Conservation (phyloP, 2,113 vertebrate genomes). For the Gallinago undulata region DNA sequence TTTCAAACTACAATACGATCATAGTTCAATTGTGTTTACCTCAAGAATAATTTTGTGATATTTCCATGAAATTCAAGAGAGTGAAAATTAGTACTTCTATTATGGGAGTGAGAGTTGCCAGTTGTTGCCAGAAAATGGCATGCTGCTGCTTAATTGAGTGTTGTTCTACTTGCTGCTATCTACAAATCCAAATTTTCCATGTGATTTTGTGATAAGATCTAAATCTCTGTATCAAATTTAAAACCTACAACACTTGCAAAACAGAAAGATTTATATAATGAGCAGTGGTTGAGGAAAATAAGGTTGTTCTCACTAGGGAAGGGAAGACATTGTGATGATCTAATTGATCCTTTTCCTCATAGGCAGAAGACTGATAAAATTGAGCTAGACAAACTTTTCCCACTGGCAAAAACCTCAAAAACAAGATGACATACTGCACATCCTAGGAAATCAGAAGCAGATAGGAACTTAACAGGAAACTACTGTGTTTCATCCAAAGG, state of each 20-base stretch:
- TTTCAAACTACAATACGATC: neutral
- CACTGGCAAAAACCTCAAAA: constrained; percentile 44
- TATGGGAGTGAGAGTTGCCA: neutral
- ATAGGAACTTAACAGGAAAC: constrained; percentile 48
- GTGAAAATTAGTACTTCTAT: neutral
- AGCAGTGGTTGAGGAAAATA: constrained; percentile 31
- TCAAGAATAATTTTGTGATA: neutral
- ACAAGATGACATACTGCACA: constrained; percentile 57
- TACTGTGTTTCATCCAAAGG: constrained; percentile 53
- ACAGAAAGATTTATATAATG: constrained; percentile 29
- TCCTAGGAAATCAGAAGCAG: constrained; percentile 65
- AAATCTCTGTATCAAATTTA: constrained; percentile 40
- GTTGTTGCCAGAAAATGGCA: neutral
- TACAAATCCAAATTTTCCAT: neutral
- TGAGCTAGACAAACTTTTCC: constrained; percentile 54
- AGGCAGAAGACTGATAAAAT: constrained; percentile 33
- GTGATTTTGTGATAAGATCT: neutral
- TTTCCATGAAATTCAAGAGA: constrained; percentile 37
- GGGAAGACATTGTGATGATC: neutral
- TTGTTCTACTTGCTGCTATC: constrained; percentile 9
- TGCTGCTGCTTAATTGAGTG: constrained; percentile 16
- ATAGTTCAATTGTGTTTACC: neutral
- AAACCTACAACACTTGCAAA: constrained; percentile 2
- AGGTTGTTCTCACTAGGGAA: constrained; percentile 45
- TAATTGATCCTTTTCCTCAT: constrained; percentile 43